Conservation (phyloP, 2,113 vertebrate genomes). For the Myocastor coypus region DNA sequence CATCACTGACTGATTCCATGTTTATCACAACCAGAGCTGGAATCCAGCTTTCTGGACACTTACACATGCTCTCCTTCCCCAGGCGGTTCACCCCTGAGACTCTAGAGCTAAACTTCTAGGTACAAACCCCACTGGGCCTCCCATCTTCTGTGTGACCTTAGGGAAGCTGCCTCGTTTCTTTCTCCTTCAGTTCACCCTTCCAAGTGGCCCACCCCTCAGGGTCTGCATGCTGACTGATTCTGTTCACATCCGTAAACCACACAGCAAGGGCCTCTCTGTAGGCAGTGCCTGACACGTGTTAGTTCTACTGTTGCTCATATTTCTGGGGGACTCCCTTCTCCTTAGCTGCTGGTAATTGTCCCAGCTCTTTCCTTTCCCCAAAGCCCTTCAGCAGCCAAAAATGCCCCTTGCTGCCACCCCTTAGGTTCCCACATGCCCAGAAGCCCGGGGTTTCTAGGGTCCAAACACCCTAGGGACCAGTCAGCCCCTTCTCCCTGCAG, state of each 20-base stretch:
- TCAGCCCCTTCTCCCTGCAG: neutral
- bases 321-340: neutral
- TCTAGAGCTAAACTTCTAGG: neutral
- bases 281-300: accelerated
- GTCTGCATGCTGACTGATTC: neutral
- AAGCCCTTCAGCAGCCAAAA: neutral
- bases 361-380: neutral
- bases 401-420: neutral
- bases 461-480: neutral
- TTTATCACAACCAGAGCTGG: neutral
- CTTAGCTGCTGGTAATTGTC: too few species aligned
- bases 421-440: neutral
- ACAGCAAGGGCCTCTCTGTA: neutral
- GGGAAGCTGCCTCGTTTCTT: neutral
- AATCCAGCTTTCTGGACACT: neutral
- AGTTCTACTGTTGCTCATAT: accelerated
- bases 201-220: neutral
- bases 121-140: neutral
- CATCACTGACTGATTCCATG: neutral
- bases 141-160: neutral
- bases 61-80: neutral
- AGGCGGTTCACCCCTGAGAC: accelerated
- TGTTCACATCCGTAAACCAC: neutral
- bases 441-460: accelerated
- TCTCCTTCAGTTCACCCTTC: neutral